Conservation (phyloP, 2,113 vertebrate genomes). For the Camarhynchus parvulus region DNA sequence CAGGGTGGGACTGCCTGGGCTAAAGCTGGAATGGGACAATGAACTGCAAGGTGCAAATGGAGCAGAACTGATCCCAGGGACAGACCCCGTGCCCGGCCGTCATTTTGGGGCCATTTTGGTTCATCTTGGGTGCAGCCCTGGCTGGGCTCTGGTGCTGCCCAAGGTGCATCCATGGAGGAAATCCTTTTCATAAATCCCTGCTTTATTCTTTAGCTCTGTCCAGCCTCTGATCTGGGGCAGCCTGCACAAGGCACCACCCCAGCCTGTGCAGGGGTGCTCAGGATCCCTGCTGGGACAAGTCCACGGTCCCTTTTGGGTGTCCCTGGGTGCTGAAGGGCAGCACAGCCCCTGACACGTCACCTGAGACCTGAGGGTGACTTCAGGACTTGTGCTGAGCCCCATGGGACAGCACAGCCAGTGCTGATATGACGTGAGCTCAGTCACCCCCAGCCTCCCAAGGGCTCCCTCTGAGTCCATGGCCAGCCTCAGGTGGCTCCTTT, state of each 20-base stretch:
- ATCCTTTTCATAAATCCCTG: no score
- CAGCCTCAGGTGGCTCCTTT: background rate
- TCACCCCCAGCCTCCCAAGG: background rate
- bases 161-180: no score
- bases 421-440: rapidly evolving
- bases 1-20: no score
- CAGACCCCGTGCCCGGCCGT: no score
- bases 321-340: background rate
- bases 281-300: background rate
- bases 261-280: background rate
- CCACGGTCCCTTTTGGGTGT: background rate
- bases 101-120: no score
- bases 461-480: background rate
- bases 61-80: no score
- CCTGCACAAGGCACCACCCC: background rate
- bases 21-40: no score
- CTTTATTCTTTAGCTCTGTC: background rate
- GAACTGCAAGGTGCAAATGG: no score
- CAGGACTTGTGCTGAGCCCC: background rate
- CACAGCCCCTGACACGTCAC: background rate
- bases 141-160: no score
- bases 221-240: background rate
- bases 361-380: background rate
- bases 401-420: rapidly evolving
- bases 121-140: no score